Evolutionary conservation across 1,140 invertebrate genomes (phyloP), one percentile per base, ranked within the genome.

Genomic region (Tetramorium parvispinum): DNA sequence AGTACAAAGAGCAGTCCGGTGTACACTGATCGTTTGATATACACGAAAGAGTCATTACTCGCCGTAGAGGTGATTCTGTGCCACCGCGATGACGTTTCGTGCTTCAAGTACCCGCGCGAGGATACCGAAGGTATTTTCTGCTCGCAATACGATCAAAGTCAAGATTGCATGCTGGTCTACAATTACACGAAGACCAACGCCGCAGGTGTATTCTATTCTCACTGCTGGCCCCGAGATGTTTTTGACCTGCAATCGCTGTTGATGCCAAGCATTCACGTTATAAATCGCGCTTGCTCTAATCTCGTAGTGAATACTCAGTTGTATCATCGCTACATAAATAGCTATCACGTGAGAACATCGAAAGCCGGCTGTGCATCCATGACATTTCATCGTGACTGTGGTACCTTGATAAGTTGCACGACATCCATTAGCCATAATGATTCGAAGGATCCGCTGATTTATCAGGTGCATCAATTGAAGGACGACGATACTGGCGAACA

Each of bases 1-100:
- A 87, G 40, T 40, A 87, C 18, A 37, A 68, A 87, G 21, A 53
- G 71, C 40, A 94, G 91, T 79, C 93, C 93, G 5, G 89, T 94
- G 21, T 95, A 94, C 43, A 95, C 93, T 13, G 94, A 95, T 87
- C 90, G 89, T 6, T 87, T 95, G 8, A 83, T 94, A 37, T 93
- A 94, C 49, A 71, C 85, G 11, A 94, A 92, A 13, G 66, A 91
- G n/a, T 73, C 89, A 0, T 85, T 94, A 2, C 63, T 76, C 1
- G 91, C 92, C 0, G 88, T 75, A 65, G 92, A 94, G 75, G 89
- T 93, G n/a, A 55, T 81, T 40, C 73, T 94, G 10, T 55, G 85
- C 27, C 89, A 93, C 6, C 90, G 77, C 37, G 87, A 88, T 3
- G 90, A 93, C 49, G 65, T 82, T 13, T 40, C 92, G 13, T 90